Evolutionary conservation across 2,113 vertebrate species (phyloP).

Genomic region (Scopus umbretta): DNA sequence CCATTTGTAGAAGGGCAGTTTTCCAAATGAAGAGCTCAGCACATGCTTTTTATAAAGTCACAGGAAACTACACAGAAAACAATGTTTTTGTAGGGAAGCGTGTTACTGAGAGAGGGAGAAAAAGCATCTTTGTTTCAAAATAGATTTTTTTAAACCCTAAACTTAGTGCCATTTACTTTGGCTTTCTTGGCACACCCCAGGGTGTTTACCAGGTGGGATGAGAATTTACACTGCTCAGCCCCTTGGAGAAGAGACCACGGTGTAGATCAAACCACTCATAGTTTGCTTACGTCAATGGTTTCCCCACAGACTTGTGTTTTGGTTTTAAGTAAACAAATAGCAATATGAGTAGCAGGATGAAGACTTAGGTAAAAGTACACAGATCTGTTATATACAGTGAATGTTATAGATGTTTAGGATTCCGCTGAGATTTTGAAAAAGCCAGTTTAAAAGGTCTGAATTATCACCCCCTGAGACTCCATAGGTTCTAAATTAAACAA

Average conservation of each 20-base stretch:
- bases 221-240: background rate
- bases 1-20: background rate
- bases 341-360: background rate
- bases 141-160: background rate
- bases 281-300: background rate
- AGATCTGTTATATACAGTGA: background rate
- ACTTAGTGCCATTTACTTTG: background rate
- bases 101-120: background rate
- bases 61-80: background rate
- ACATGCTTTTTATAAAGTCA: background rate
- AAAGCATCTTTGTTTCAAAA: background rate
- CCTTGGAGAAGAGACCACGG: background rate
- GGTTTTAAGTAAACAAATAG: constrained; percentile 1
- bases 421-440: background rate
- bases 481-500: background rate
- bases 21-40: background rate
- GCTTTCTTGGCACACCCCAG: background rate
- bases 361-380: constrained; percentile 1
- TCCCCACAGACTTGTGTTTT: background rate
- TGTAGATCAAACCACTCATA: background rate
- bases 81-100: background rate
- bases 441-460: background rate
- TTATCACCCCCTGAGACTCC: background rate
- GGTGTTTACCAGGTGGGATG: background rate
- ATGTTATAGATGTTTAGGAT: background rate